phyloP scores from a whole-genome alignment of 1,140 invertebrate species.

The Drosophila paulistorum region DNA sequence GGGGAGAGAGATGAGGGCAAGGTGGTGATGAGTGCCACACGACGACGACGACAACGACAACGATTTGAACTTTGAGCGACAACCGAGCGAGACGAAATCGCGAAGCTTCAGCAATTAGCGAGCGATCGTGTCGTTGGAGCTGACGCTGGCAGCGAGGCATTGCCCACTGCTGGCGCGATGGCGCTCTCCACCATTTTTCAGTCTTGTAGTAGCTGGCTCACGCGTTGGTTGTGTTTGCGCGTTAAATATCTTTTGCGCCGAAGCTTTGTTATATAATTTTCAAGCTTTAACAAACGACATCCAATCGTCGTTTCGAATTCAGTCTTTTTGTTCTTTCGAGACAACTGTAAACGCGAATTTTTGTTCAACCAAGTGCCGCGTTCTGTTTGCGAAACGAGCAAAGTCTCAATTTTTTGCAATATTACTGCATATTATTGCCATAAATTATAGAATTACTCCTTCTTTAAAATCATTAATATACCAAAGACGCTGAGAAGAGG shows the following conservation, averaged over 20 bases:
- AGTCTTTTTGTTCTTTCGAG: slow-evolving; percentile 58
- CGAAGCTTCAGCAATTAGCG: slow-evolving; percentile 29
- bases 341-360: slow-evolving; percentile 54
- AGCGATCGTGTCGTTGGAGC: slow-evolving; percentile 36
- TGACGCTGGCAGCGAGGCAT: neutral
- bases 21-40: neutral
- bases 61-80: slow-evolving; percentile 36
- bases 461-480: slow-evolving; percentile 1
- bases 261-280: slow-evolving; percentile 71
- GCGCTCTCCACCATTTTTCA: slow-evolving; percentile 33
- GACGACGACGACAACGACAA: neutral
- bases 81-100: slow-evolving; percentile 15
- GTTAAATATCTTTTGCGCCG: slow-evolving; percentile 39
- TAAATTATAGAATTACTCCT: neutral
- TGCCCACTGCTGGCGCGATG: slow-evolving; percentile 1
- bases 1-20: neutral
- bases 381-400: slow-evolving; percentile 46
- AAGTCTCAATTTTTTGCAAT: slow-evolving; percentile 29
- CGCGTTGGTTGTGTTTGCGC: slow-evolving; percentile 73
- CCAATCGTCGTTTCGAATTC: slow-evolving; percentile 8
- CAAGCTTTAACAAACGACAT: slow-evolving; percentile 37
- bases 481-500: slow-evolving; percentile 23
- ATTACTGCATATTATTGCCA: neutral
- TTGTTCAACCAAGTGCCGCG: slow-evolving; percentile 39
- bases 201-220: slow-evolving; percentile 78